Base-by-base conservation (phyloP, 2,113 vertebrate genomes). In the Anoura caudifer region DNA sequence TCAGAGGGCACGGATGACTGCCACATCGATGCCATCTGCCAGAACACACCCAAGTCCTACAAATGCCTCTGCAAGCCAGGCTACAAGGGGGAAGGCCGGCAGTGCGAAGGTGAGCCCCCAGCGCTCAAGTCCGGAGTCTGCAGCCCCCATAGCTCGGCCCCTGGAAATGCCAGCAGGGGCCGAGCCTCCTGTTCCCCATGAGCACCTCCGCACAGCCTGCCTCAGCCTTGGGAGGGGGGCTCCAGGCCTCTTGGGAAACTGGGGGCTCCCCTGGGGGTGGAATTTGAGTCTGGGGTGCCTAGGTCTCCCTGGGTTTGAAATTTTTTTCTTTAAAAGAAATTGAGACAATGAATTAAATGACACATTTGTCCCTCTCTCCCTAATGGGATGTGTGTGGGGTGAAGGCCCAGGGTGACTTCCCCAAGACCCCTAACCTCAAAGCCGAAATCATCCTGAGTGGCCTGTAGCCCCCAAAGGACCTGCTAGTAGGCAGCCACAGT, bases 41-140 rank as follows among this genome's bases (percentile, higher is more conserved):
- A 99, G 98, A 99, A 99, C 98, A 99, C 99, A 0, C 99, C 99
- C 1, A 99, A 99, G 97, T 99, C 99, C 95, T 99, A 99, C 98
- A 99, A 99, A 97, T 99, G 99, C 98, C 99, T 99, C 98, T 99
- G 99, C 98, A 99, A 99, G 93, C 99, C 99, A 0, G 99, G 99
- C 86, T 99, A 99, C 96, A 99, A 99, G 97, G 99, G 99, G 61
- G 99, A 99, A 87, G 99, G 99, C 75, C 99, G 99, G 87, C 99
- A 99, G 72, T 99, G 99, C 1, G 99, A 99, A 98, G 99, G 99
- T 99, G 98, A 99, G 99, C 86, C 54, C 96, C 97, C 97, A 84
- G 79, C 96, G 93, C 98, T 87, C 87, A 96, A 93, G 76, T 85
- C 96, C 93, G 70, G 86, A 91, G 63, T 92, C 97, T 0, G 3